phyloP scores from a whole-genome alignment of 2,113 vertebrate species.

The Rhombomys opimus region DNA sequence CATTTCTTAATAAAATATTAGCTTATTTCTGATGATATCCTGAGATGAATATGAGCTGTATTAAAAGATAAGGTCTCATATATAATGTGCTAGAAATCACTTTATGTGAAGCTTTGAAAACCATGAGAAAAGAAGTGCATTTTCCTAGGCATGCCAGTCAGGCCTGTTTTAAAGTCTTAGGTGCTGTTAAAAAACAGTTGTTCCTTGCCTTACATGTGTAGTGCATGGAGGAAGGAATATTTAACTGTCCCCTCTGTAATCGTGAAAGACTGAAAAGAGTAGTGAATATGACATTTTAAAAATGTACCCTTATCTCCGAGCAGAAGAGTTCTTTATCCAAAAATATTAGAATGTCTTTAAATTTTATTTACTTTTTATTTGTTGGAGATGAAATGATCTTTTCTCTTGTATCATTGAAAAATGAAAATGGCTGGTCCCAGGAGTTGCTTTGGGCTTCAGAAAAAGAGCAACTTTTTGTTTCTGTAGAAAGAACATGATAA shows the following conservation, averaged over 20 bases:
- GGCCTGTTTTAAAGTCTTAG: constrained; percentile 26
- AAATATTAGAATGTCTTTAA: constrained; percentile 2
- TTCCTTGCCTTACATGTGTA: not conserved
- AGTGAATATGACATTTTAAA: not conserved
- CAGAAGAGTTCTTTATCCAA: not conserved
- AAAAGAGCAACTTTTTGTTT: constrained; percentile 15
- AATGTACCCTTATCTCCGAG: not conserved
- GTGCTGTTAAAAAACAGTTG: not conserved
- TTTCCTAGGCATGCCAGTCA: not conserved
- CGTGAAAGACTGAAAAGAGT: not conserved
- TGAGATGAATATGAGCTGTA: not conserved
- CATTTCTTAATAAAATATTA: not conserved
- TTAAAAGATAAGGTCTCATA: not conserved
- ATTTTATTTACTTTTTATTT: not conserved
- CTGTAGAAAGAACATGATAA: not conserved
- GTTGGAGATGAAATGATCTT: not conserved
- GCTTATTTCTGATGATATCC: not conserved
- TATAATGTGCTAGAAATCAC: not conserved
- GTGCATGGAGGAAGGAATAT: not conserved
- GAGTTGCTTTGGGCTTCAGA: not conserved
- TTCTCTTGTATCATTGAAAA: not conserved
- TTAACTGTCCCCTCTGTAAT: not conserved
- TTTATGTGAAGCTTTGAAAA: not conserved
- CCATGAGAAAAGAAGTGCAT: constrained; percentile 21
- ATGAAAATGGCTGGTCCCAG: not conserved